Conservation (phyloP, 2,888 invertebrate genomes). For the Gymnoscelis rufifasciata region DNA sequence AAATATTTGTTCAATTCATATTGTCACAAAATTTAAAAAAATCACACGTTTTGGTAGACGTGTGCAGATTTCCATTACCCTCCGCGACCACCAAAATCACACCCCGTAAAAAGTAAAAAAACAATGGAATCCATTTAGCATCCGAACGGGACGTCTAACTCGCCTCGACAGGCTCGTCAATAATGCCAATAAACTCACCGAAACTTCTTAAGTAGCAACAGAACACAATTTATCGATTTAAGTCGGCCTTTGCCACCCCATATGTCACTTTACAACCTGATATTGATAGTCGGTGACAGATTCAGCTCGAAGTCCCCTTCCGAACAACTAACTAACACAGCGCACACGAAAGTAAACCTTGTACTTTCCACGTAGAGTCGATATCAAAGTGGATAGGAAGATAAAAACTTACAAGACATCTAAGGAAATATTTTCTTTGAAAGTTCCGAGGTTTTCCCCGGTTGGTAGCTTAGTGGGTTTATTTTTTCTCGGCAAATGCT, state of each 20-base stretch:
- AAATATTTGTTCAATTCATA: no score
- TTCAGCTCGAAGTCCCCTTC: constrained; percentile 54
- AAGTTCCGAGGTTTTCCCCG: constrained; percentile 60
- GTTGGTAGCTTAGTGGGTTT: constrained; percentile 58
- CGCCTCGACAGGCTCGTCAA: constrained; percentile 58
- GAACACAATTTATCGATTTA: constrained; percentile 73
- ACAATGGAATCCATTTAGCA: constrained; percentile 13
- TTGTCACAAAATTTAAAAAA: no score
- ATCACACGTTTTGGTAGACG: no score
- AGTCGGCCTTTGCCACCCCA: constrained; percentile 67
- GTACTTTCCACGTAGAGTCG: constrained; percentile 27
- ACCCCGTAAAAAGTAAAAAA: neutral
- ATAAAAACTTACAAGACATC: constrained; percentile 57
- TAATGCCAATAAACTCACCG: constrained; percentile 66
- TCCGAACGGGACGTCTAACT: constrained; percentile 34
- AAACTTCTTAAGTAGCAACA: constrained; percentile 65
- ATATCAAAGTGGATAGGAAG: constrained; percentile 32
- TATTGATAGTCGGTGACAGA: constrained; percentile 75
- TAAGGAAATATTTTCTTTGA: constrained; percentile 65
- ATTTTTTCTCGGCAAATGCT: constrained; percentile 51
- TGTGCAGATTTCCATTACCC: neutral
- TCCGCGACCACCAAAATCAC: neutral
- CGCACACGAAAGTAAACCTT: constrained; percentile 31
- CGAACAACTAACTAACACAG: constrained; percentile 22
- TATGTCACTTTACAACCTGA: constrained; percentile 67